Evolutionary conservation across 2,888 invertebrate species (phyloP).

Genomic region (Smittia aterrima): DNA sequence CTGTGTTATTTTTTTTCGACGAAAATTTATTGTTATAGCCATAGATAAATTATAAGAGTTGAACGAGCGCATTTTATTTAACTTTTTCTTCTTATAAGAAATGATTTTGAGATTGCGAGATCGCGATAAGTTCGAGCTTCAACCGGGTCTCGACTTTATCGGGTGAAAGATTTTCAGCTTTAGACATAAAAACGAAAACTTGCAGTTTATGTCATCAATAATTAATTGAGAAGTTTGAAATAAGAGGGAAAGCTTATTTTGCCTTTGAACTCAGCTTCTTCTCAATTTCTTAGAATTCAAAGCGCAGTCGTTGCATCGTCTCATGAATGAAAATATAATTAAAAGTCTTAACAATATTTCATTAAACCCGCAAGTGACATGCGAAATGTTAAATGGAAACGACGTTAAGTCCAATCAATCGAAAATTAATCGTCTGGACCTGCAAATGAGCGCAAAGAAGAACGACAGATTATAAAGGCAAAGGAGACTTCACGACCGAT

Average conservation of each 20-base stretch:
- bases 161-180: neutral
- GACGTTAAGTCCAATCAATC: conserved; percentile 37
- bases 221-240: neutral
- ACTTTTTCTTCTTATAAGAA: conserved; percentile 21
- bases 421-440: conserved; percentile 32
- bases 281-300: too few species aligned
- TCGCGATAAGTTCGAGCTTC: conserved; percentile 9
- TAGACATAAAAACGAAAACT: neutral
- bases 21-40: conserved; percentile 30
- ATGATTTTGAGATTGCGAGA: conserved; percentile 36
- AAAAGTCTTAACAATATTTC: neutral
- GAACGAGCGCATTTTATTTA: conserved; percentile 23
- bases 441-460: conserved; percentile 1
- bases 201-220: neutral
- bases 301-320: neutral
- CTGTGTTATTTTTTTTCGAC: neutral
- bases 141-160: neutral
- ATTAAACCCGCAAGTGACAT: neutral
- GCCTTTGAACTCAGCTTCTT: too few species aligned
- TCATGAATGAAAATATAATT: conserved; percentile 10
- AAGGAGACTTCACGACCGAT: neutral
- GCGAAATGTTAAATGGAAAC: conserved; percentile 22
- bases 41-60: conserved; percentile 40
- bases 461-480: neutral
- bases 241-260: too few species aligned